Conservation (phyloP, 2,888 invertebrate genomes). For the Tetanocera ferruginea region DNA sequence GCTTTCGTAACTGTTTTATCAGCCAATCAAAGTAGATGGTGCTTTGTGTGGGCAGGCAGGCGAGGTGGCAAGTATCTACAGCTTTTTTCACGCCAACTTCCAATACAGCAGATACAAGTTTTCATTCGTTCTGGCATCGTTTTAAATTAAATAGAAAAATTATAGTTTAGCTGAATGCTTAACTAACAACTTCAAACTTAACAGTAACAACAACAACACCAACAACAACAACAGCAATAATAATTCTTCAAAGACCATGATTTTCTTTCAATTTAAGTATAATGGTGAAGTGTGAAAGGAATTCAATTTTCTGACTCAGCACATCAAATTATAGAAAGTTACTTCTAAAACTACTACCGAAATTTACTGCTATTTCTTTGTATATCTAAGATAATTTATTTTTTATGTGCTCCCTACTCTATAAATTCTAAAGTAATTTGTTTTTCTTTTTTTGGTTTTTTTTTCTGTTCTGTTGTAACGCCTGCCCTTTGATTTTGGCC, state of each 20-base stretch:
- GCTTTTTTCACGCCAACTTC: background rate
- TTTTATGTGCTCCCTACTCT: background rate
- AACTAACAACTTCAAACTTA: slow-evolving; percentile 7
- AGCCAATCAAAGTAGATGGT: background rate
- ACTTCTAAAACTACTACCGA: background rate
- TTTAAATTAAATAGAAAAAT: slow-evolving; percentile 32
- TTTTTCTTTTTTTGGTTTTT: background rate
- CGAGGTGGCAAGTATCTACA: background rate
- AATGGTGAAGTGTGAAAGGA: slow-evolving; percentile 38
- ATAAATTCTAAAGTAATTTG: background rate
- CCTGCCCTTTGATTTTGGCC: background rate
- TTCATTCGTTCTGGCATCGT: background rate
- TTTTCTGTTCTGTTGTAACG: background rate
- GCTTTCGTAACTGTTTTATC: background rate
- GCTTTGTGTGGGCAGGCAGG: background rate
- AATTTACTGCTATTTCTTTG: background rate
- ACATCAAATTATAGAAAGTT: background rate
- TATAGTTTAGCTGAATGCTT: slow-evolving; percentile 28
- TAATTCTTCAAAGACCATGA: slow-evolving; percentile 24
- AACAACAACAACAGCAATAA: background rate
- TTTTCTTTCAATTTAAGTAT: slow-evolving; percentile 33
- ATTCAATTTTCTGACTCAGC: slow-evolving; percentile 30
- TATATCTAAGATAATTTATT: slow-evolving; percentile 3
- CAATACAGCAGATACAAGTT: background rate
- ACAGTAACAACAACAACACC: background rate